These are phyloP conservation scores for Anableps anableps DNA, from an alignment of 2,797 vertebrate genomes.

Conservation along the genomic window DNA sequence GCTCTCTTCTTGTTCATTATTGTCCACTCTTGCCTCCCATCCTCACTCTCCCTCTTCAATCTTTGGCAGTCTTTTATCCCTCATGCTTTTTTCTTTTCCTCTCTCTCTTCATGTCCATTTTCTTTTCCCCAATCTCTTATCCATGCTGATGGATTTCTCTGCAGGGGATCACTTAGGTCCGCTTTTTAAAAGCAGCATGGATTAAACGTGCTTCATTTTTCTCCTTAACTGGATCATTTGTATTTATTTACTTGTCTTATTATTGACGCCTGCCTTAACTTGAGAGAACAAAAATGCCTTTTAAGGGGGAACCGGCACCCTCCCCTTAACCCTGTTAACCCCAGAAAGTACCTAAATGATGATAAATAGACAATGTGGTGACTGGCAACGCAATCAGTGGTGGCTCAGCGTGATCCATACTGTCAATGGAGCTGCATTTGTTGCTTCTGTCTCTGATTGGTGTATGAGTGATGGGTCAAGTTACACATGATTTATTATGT, in stretches of 20 bases:
- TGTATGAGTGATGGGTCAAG: background rate
- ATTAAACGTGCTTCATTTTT: constrained; percentile 81
- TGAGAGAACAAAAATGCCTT: constrained; percentile 75
- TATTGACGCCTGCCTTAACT: constrained; percentile 76
- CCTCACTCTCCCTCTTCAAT: constrained; percentile 20
- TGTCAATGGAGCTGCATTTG: constrained; percentile 37
- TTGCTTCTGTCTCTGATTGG: constrained; percentile 5
- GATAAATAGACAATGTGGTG: constrained; percentile 80
- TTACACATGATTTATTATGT: constrained; percentile 21
- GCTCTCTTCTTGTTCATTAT: constrained; percentile 47
- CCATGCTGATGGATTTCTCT: constrained; percentile 73
- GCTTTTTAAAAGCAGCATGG: constrained; percentile 75
- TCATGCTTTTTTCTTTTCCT: constrained; percentile 19
- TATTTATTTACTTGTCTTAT: constrained; percentile 81
- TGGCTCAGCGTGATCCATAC: constrained; percentile 61
- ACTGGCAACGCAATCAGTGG: constrained; percentile 73
- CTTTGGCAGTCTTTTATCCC: constrained; percentile 42
- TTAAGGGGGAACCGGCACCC: constrained; percentile 67
- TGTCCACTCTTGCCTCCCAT: constrained; percentile 23
- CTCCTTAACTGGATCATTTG: constrained; percentile 84
- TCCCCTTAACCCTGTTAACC: constrained; percentile 82
- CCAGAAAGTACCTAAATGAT: constrained; percentile 82
- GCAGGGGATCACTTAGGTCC: constrained; percentile 72
- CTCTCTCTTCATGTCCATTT: constrained; percentile 20
- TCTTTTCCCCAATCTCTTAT: constrained; percentile 49